Percentiles rank a stretch among this genome's conserved stretches.
Conservation (phyloP, 2,888 invertebrate genomes). For the Hydropsyche betteni region DNA sequence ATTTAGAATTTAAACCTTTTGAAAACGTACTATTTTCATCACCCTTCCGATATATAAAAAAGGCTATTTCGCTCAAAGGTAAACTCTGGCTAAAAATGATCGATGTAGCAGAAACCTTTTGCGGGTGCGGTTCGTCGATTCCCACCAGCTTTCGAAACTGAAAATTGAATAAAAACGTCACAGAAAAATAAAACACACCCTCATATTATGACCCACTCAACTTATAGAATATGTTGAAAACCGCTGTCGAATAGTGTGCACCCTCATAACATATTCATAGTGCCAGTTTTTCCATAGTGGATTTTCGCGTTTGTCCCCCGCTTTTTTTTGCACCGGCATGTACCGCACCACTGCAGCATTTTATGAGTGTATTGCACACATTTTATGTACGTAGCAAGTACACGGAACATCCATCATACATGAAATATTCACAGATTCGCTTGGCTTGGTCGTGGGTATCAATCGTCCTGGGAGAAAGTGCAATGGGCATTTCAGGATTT, state of each 20-base stretch:
- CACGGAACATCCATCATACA: slow-evolving; percentile 52
- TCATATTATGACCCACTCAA: background rate
- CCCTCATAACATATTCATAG: slow-evolving; percentile 22
- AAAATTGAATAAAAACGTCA: too few relatives aligned
- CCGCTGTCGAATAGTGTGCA: background rate
- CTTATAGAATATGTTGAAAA: too few relatives aligned
- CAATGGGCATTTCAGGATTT: slow-evolving; percentile 25
- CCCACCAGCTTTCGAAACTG: too few relatives aligned
- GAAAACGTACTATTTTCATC: background rate
- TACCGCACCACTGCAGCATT: too few relatives aligned
- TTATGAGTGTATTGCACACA: too few relatives aligned
- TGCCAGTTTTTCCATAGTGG: background rate
- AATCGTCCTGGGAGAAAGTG: slow-evolving; percentile 51
- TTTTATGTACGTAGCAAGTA: slow-evolving; percentile 35
- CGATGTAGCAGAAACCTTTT: slow-evolving; percentile 48
- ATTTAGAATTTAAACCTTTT: too few relatives aligned
- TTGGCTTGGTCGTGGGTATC: slow-evolving; percentile 36
- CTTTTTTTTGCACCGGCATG: background rate
- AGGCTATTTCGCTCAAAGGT: slow-evolving; percentile 42
- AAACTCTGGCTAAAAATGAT: slow-evolving; percentile 51
- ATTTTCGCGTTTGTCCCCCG: background rate
- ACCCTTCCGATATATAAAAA: background rate
- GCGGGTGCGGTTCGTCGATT: slow-evolving; percentile 17
- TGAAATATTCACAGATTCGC: slow-evolving; percentile 51
- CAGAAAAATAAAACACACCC: too few relatives aligned